Base-by-base conservation (phyloP, 2,888 invertebrate genomes). In the Periphyllus acericola region DNA sequence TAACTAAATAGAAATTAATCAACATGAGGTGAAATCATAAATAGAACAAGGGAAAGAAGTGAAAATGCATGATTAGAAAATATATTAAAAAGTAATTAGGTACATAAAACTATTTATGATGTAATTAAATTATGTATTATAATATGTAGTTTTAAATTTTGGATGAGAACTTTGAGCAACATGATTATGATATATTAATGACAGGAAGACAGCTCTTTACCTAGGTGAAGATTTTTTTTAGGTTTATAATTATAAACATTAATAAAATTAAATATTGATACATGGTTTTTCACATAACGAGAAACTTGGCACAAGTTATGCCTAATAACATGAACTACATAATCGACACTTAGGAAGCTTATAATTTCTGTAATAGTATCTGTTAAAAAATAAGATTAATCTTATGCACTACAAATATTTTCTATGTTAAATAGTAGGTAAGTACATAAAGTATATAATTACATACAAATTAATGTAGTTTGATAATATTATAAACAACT, bases 91-190 rank as follows among this genome's bases (percentile, higher is more conserved):
- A 34, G 17, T 40, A 36, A 34, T 68, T 14, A 46, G 14, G 3
- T 46, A 19, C 11, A 66, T 74, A 83, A 75, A 83, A 40, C 25
- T 81, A 68, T 68, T n/a, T 60, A 29, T 60, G 25, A 60, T 60
- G 4, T 60, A 60, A 60, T 46, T 46, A 21, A 60, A 60, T 60
- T 21, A 60, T 60, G 25, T 25, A 60, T 14, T 36, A 83, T 60
- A 34, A 55, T 79, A 75, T 52, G 52, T 55, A 72, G 19, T 72
- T 9, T 74, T 74, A 25, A 75, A 11, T 14, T 75, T 66, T 14
- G 60, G 74, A 66, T 40, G 75, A 60, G 66, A 29, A 75, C 34
- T 66, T 83, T 83, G 83, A 83, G 83, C 83, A 83, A 83, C 21
- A 75, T 75, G 25, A 75, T 75, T 66, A 40, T 52, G 60, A 60